A percentile compares a stretch with the other conserved stretches of the same genome.
Conservation (phyloP, 2,797 vertebrate species). For the Myotis findleyi region DNA sequence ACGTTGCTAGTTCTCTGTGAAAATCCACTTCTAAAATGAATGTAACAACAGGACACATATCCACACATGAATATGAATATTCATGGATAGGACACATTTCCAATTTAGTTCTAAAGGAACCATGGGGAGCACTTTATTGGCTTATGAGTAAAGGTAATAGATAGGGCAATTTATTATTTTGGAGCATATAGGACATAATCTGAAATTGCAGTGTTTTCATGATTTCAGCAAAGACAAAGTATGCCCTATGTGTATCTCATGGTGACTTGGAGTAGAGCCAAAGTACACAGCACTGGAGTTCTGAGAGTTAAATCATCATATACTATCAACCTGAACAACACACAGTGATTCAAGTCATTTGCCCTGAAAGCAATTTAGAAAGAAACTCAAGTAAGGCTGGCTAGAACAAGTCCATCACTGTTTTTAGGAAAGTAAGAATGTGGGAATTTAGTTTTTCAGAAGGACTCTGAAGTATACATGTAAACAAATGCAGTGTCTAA, state of each 20-base stretch:
- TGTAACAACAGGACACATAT: background rate
- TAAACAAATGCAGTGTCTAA: slow-evolving; percentile 45
- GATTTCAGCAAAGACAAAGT: slow-evolving; percentile 58
- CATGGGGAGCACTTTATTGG: background rate
- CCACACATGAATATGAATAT: background rate
- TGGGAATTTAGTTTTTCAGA: slow-evolving; percentile 61
- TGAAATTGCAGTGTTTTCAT: slow-evolving; percentile 17
- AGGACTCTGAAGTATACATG: slow-evolving; percentile 31
- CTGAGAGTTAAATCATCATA: slow-evolving; percentile 67
- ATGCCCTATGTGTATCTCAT: background rate
- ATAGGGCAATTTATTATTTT: slow-evolving; percentile 65
- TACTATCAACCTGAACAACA: slow-evolving; percentile 67
- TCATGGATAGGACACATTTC: background rate
- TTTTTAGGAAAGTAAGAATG: slow-evolving; percentile 53
- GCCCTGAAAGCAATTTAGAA: slow-evolving; percentile 69
- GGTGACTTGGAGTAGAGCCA: slow-evolving; percentile 56
- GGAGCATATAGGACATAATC: slow-evolving; percentile 58
- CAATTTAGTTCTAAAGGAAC: slow-evolving; percentile 66
- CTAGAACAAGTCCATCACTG: slow-evolving; percentile 70
- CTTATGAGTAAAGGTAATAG: background rate
- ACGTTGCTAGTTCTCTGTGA: slow-evolving; percentile 36
- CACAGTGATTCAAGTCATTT: slow-evolving; percentile 66
- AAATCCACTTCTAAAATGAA: slow-evolving; percentile 55
- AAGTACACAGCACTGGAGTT: slow-evolving; percentile 32
- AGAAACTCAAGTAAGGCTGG: slow-evolving; percentile 27